Evolutionary conservation across 2,797 vertebrate species (phyloP).

Genomic region (Xenops minutus): DNA sequence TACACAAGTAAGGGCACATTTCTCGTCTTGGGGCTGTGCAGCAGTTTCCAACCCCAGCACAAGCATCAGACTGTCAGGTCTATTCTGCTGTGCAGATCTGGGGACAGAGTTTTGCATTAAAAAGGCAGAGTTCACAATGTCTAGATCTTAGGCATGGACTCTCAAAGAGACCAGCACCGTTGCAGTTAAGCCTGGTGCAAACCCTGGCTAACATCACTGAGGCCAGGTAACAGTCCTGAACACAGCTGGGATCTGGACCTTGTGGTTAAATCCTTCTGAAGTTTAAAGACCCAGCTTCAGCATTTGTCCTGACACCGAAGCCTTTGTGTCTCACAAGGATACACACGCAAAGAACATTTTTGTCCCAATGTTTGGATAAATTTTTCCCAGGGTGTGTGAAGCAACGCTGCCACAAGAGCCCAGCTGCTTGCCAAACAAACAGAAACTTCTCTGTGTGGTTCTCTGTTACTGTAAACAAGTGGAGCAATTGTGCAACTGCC

Average conservation of each 20-base stretch:
- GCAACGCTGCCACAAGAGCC: neutral
- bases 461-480: conserved; percentile 34
- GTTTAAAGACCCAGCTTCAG: neutral
- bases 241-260: neutral
- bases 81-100: neutral
- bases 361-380: neutral
- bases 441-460: conserved; percentile 41
- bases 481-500: conserved; percentile 10
- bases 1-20: neutral
- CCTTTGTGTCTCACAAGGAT: neutral
- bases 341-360: neutral
- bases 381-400: conserved; percentile 51
- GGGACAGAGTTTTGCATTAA: neutral
- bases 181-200: neutral
- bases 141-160: neutral
- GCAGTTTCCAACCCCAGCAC: neutral
- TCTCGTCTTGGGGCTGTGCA: neutral
- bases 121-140: neutral
- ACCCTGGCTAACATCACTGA: neutral
- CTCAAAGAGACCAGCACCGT: neutral
- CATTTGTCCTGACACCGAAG: neutral
- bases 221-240: neutral
- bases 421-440: conserved; percentile 45
- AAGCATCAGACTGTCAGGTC: neutral
- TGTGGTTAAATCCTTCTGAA: neutral